phyloP scores from a whole-genome alignment of 2,797 vertebrate genomes.

The Cryptoprocta ferox region DNA sequence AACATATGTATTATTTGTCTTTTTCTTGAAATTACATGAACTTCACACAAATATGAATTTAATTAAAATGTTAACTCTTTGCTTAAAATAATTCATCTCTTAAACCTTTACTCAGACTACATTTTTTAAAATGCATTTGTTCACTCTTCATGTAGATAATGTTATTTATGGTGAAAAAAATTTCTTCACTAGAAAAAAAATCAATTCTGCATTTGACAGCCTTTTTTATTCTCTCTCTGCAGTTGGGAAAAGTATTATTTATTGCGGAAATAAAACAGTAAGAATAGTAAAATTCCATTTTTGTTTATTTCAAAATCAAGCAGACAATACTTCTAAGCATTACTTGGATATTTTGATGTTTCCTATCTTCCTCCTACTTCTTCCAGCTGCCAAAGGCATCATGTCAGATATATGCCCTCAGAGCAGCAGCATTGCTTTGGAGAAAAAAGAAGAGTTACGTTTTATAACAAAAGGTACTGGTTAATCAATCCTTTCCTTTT shows the following conservation, averaged over 20 bases:
- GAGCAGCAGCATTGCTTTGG: background rate
- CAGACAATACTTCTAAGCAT: fast-evolving
- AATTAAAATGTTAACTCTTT: background rate
- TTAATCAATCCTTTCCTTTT: background rate
- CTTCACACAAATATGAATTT: background rate
- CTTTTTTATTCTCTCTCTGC: background rate
- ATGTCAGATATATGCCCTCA: background rate
- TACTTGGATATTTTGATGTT: fast-evolving
- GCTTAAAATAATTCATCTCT: background rate
- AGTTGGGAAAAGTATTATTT: background rate
- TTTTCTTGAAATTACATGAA: too few species aligned
- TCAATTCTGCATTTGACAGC: background rate
- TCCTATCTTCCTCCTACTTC: background rate
- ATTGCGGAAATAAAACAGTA: background rate
- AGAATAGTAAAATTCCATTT: background rate
- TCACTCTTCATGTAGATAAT: background rate
- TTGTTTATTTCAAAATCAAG: background rate
- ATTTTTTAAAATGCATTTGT: background rate
- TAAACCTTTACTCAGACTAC: background rate
- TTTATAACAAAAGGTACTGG: background rate
- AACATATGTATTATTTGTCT: too few species aligned
- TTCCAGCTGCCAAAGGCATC: background rate
- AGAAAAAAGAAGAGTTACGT: background rate
- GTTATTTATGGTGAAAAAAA: background rate
- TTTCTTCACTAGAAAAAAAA: background rate